Base-by-base conservation (phyloP, 2,888 invertebrate species). In the Saturnia pavonia region DNA sequence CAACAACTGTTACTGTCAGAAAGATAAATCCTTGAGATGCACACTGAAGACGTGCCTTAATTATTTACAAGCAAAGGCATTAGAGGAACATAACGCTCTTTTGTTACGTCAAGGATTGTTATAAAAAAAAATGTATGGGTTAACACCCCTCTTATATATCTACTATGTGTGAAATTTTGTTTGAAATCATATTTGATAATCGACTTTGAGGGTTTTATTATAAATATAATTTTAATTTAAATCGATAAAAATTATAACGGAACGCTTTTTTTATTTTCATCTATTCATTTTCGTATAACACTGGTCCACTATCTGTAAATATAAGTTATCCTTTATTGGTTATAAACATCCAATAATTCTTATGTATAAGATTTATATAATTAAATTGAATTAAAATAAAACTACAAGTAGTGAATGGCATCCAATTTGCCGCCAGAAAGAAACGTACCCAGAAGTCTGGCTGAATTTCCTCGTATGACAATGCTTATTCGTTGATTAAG, bases 1-100 rank as follows among this genome's bases (percentile, higher is more conserved):
- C 81, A 93, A 93, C 76, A 80, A 78, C 45, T 93, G 92, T 72
- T 88, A 86, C 74, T 93, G 92, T 70, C 89, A 88, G 70, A 9
- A 72, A 0, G 86, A 91, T 69, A 76, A 74, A 0, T 74, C 80
- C 0, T 72, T 92, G 8, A 83, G 88, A 0, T 93, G 92, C 72
- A 92, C 92, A 0, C 84, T 80, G 72, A 93, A 88, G 76, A 78
- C 81, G 0, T 93, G 92, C 67, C 83, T 92, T 4, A 89, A 85
- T 67, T 84, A 85, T 75, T 75, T 76, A 0, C 83, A 89, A 68
- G 77, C 80, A 0, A 9, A 80, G 0, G 68, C 77, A 3, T 40
- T 89, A 71, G 78, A 84, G 72, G 80, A 84, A 22, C 83, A 84
- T 6, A 65, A 40, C 11, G 19, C 22, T 40, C n/a, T 40, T 1